These are phyloP conservation scores for Gnathonemus longibarbis DNA, from an alignment of 2,113 vertebrate genomes.

Conservation along the genomic window DNA sequence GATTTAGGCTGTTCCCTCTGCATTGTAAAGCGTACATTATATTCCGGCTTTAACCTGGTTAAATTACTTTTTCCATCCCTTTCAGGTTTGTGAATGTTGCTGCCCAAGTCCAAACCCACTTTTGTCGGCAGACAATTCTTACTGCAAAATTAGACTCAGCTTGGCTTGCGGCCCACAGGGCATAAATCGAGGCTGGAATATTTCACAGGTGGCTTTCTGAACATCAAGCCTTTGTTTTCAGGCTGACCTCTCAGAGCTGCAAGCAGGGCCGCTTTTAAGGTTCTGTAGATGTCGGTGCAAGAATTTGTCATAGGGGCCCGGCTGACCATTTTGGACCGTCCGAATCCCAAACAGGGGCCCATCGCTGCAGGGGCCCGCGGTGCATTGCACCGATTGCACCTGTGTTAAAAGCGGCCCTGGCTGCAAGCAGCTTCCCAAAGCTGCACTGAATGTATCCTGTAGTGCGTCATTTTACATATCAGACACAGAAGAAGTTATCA, in stretches of 20 bases:
- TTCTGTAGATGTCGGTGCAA: no score
- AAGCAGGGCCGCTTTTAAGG: no score
- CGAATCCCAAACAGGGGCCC: no score
- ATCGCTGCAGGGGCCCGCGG: no score
- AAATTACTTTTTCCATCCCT: background rate
- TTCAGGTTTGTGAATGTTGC: background rate
- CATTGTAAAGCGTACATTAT: background rate
- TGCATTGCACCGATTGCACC: no score
- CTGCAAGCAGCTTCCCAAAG: background rate
- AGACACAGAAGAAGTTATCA: background rate
- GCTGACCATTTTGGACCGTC: no score
- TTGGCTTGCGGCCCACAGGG: background rate
- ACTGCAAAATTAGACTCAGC: background rate
- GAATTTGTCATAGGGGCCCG: no score
- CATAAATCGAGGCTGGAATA: background rate
- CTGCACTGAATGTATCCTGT: background rate
- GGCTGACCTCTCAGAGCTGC: background rate
- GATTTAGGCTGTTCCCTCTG: background rate
- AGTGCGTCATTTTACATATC: background rate
- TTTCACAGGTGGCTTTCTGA: background rate
- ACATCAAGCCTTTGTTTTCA: background rate
- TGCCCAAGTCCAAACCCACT: background rate
- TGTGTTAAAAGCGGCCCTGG: no score
- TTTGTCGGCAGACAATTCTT: background rate
- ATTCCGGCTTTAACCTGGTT: background rate